Evolutionary conservation across 2,113 vertebrate species (phyloP).

Genomic region (Hemichromis elongatus): DNA sequence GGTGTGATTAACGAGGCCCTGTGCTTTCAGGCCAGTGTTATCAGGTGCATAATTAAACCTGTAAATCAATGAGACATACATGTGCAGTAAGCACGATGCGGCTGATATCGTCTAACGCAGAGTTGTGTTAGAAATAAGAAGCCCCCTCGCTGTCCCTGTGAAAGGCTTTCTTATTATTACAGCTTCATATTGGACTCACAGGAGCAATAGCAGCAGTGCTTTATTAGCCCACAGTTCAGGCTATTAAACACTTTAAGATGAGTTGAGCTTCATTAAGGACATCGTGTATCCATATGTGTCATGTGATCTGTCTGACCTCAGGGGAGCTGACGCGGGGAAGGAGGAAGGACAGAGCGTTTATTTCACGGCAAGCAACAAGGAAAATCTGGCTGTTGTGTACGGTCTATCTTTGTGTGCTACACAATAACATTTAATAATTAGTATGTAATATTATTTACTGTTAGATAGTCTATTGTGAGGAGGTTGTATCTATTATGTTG

Average conservation of each 20-base stretch:
- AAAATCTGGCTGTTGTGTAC: not conserved
- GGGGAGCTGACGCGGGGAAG: not conserved
- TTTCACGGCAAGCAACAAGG: not conserved
- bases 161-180: not conserved
- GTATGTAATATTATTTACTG: too few relatives aligned
- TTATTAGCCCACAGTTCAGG: not conserved
- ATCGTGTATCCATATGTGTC: not conserved
- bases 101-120: not conserved
- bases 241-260: conserved; percentile 7
- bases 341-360: not conserved
- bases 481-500: too few relatives aligned
- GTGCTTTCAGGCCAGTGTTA: not conserved
- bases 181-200: not conserved
- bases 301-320: not conserved
- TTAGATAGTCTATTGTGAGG: too few relatives aligned
- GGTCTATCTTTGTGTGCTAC: too few relatives aligned
- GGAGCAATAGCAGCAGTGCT: not conserved
- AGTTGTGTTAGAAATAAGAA: not conserved
- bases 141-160: not conserved
- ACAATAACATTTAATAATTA: too few relatives aligned
- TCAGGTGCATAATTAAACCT: conserved; percentile 1
- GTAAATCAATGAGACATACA: not conserved
- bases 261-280: not conserved
- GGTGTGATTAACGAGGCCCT: not conserved
- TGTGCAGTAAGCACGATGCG: not conserved